Evolutionary conservation across 2,113 vertebrate species (phyloP).

Genomic region (Piprites chloris): DNA sequence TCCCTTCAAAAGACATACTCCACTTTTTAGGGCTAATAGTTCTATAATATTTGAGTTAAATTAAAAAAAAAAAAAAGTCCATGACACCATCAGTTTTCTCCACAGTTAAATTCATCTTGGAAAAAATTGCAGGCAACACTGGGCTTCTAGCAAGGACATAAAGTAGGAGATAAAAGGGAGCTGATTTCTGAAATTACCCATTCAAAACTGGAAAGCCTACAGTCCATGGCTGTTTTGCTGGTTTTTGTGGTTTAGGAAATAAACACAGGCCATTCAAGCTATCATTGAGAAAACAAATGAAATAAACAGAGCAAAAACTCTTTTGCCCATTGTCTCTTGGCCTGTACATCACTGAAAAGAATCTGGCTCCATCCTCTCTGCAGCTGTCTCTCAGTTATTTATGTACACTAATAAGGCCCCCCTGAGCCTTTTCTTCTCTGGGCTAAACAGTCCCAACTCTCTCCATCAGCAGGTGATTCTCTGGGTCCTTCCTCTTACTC

Average conservation of each 20-base stretch:
- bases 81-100: neutral
- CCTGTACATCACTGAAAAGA: neutral
- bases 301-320: neutral
- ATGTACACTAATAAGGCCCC: neutral
- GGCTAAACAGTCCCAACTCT: neutral
- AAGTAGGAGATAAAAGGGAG: neutral
- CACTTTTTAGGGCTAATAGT: neutral
- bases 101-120: neutral
- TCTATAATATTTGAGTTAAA: neutral
- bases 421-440: neutral
- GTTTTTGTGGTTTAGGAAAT: neutral
- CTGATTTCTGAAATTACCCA: neutral
- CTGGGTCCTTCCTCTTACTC: neutral
- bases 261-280: neutral
- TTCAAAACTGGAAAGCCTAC: neutral
- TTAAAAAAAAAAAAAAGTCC: neutral
- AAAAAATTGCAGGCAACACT: neutral
- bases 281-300: neutral
- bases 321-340: neutral
- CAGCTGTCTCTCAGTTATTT: neutral
- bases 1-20: neutral
- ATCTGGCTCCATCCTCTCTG: neutral
- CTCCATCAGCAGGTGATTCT: neutral
- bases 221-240: neutral
- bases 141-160: neutral